Evolutionary conservation across 2,113 vertebrate species (phyloP).

Genomic region (Otus sunia): DNA sequence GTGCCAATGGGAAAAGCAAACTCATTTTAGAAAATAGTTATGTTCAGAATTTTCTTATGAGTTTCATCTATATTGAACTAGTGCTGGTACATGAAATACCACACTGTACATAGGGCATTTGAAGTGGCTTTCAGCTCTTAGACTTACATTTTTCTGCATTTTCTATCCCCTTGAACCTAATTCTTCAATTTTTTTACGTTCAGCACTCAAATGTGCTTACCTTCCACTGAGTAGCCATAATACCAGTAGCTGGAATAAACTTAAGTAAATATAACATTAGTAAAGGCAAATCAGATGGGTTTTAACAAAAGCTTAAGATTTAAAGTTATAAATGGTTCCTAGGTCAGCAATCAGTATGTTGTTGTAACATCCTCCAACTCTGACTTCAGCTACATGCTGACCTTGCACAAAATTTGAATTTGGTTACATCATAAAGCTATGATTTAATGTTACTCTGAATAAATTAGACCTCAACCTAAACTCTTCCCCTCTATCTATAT

Average conservation of each 20-base stretch:
- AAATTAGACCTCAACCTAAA: neutral
- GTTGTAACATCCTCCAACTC: neutral
- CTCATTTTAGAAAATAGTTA: neutral
- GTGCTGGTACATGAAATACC: neutral
- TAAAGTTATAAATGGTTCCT: constrained; percentile 17
- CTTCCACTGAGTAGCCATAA: neutral
- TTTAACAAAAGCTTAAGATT: neutral
- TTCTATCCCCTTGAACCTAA: neutral
- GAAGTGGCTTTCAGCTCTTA: neutral
- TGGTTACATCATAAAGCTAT: neutral
- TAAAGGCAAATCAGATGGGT: neutral
- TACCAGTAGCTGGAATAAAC: neutral
- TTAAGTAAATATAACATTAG: neutral
- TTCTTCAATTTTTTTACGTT: neutral
- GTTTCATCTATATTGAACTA: neutral
- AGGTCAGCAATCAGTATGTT: constrained; percentile 7
- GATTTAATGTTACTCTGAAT: neutral
- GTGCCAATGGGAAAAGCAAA: neutral
- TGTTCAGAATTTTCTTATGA: neutral
- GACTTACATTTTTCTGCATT: neutral
- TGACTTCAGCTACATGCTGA: neutral
- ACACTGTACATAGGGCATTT: neutral
- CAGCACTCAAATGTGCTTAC: neutral
- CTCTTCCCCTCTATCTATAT: neutral
- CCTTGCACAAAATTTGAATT: constrained; percentile 34